Evolutionary conservation across 1,140 invertebrate species (phyloP).

Genomic region (Brachionus manjavacas): DNA sequence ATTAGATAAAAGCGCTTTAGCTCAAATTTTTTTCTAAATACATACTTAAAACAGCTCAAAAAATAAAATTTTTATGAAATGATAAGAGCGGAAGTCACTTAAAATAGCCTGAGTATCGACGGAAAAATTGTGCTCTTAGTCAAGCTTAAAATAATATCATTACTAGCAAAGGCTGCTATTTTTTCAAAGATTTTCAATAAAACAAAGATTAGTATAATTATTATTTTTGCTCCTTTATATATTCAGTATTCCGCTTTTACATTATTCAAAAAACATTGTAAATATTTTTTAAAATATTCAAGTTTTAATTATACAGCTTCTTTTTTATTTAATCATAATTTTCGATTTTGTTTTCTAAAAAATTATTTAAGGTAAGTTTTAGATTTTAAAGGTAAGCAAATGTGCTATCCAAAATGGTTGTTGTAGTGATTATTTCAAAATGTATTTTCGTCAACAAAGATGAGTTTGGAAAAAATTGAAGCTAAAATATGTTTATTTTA

Average conservation of each 20-base stretch:
- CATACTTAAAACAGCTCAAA: not conserved
- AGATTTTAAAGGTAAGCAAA: not conserved
- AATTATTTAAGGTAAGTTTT: not conserved
- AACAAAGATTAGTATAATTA: not conserved
- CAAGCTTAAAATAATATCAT: not conserved
- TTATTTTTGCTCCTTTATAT: not conserved
- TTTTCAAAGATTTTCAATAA: not conserved
- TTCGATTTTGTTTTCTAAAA: not conserved
- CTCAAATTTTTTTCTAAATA: not conserved
- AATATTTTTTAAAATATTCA: too few species aligned
- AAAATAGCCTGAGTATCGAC: not conserved
- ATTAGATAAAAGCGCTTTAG: not conserved
- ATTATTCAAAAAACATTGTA: not conserved
- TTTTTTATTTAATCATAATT: too few species aligned
- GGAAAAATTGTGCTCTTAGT: not conserved
- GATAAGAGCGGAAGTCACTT: not conserved
- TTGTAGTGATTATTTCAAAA: not conserved
- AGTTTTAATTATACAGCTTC: too few species aligned
- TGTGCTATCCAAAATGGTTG: not conserved
- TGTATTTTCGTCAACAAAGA: not conserved
- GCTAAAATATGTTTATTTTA: not conserved
- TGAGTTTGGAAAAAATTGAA: not conserved
- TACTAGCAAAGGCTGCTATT: not conserved
- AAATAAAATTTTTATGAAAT: not conserved
- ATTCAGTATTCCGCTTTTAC: not conserved